Evolutionary conservation across 1,140 invertebrate genomes (phyloP), one percentile per base, ranked within the genome.

Genomic region (Pseudomyrmex sp.): DNA sequence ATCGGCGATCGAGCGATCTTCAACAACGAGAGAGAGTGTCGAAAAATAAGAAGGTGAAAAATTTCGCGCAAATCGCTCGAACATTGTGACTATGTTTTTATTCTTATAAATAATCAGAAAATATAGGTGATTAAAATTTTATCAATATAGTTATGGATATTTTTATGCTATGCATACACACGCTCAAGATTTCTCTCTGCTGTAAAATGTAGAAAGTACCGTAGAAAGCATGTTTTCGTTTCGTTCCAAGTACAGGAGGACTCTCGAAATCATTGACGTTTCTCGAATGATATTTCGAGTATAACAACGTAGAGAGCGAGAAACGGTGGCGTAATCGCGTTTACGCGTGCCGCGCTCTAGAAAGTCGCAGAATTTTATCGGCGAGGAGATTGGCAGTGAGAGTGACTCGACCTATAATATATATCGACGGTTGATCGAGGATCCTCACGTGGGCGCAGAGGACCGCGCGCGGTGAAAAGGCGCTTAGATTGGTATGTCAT

Each of bases 1-100:
- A 88, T 88, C 90, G 84, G 35, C 63, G 79, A 89, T 90, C 88
- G 87, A 88, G 75, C 74, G 80, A 83, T 83, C 87, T 88, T 85
- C 80, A 87, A 87, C 85, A 87, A 87, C 86, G 86, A 44, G 75
- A 50, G 56, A 59, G 75, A 50, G 44, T 69, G 69, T 74, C 83
- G 72, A 63, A 66, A 72, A 80, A 89, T 72, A 72, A 80, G 56
- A 72, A 72, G 76, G 15, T 59, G 35, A 70, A 70, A n/a, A 80
- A 50, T 46, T 23, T 80, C 5, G 5, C 35, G 0, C 5, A 35
- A 65, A 70, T 79, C 23, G 35, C 58, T 48, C 44, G 35, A 35
- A 7, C 35, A 35, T 5, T 35, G 35, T 35, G 35, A 7, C 35
- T 35, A 35, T 35, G 7, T 7, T 35, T 35, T 35, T 4, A 35